Conservation (phyloP, 1,140 invertebrate species). For the Idris sp. region DNA sequence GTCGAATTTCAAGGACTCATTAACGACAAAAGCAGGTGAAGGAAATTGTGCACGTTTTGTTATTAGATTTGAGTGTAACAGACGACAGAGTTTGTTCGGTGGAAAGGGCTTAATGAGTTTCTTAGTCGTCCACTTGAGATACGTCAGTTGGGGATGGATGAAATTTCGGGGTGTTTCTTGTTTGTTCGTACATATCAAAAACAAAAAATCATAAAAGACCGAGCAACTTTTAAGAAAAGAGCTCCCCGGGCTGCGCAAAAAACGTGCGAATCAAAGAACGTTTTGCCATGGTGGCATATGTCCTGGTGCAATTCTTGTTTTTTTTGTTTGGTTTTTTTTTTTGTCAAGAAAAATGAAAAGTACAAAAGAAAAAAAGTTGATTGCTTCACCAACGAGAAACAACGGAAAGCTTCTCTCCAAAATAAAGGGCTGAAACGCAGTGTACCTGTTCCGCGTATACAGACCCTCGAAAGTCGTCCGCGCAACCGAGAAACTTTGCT, state of each 20-base stretch:
- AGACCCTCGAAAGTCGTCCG: slow-evolving; percentile 37
- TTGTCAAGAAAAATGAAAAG: too few relatives aligned
- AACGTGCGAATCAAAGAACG: background rate
- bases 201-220: too few relatives aligned
- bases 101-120: slow-evolving; percentile 39
- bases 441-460: slow-evolving; percentile 17
- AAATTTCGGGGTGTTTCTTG: slow-evolving; percentile 10
- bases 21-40: slow-evolving; percentile 29
- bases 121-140: slow-evolving; percentile 33
- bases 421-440: slow-evolving; percentile 32
- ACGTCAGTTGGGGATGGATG: background rate
- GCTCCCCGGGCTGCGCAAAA: too few relatives aligned
- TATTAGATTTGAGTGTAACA: slow-evolving; percentile 37
- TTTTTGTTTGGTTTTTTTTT: too few relatives aligned
- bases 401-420: slow-evolving; percentile 8
- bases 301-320: too few relatives aligned
- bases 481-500: slow-evolving; percentile 35
- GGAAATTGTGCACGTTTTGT: slow-evolving; percentile 52
- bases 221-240: too few relatives aligned
- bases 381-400: slow-evolving; percentile 12
- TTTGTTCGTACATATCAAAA: too few relatives aligned
- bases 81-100: slow-evolving; percentile 9
- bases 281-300: too few relatives aligned
- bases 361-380: background rate
- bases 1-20: slow-evolving; percentile 40